These are phyloP conservation scores for Leistus spinibarbis DNA, from an alignment of 2,888 invertebrate genomes.

Conservation along the genomic window DNA sequence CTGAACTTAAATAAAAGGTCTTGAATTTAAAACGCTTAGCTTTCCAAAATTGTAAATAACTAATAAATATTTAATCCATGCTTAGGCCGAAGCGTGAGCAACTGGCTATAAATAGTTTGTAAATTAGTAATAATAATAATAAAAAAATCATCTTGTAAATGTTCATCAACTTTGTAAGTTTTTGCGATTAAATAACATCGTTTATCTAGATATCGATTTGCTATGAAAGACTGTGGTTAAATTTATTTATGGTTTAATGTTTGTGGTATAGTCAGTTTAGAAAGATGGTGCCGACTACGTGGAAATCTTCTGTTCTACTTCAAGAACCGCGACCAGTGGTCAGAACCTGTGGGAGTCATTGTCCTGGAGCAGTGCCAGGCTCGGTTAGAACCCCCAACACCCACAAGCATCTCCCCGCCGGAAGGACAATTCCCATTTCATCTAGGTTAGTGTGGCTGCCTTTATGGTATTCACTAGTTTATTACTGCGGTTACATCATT, in stretches of 20 bases:
- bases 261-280: conserved; percentile 69
- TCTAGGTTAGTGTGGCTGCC: conserved; percentile 65
- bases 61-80: too few species aligned
- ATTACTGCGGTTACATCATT: too few species aligned
- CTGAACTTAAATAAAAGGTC: too few species aligned
- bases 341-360: conserved; percentile 85
- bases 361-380: conserved; percentile 88
- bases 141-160: background rate
- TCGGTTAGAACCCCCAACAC: conserved; percentile 67
- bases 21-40: too few species aligned
- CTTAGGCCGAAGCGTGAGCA: too few species aligned
- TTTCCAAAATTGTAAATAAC: too few species aligned
- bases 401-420: conserved; percentile 63
- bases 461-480: background rate
- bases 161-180: background rate
- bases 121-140: background rate
- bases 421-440: conserved; percentile 82
- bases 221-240: background rate
- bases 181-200: background rate
- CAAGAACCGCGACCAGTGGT: conserved; percentile 86
- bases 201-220: background rate
- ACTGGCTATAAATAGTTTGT: too few species aligned
- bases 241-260: conserved; percentile 30
- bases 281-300: conserved; percentile 88
- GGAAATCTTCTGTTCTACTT: conserved; percentile 94